Evolutionary conservation across 2,797 vertebrate genomes (phyloP).

Genomic region (Spinus pinus): DNA sequence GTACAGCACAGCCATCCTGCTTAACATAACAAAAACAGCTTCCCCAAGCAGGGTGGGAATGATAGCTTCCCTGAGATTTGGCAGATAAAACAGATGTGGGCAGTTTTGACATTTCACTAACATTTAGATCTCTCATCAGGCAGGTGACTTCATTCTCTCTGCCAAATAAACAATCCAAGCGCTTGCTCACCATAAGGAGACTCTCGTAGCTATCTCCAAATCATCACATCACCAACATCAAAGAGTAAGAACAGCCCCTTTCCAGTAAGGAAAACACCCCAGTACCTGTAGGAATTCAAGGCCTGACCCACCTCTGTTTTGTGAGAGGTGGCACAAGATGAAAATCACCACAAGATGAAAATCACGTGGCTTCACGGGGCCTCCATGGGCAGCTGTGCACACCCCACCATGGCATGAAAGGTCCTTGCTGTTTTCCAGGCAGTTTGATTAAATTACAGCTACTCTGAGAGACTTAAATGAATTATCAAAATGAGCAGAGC

Average conservation of each 20-base stretch:
- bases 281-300: background rate
- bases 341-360: background rate
- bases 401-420: accelerated
- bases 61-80: slow-evolving; percentile 17
- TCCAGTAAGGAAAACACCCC: background rate
- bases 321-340: background rate
- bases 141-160: slow-evolving; percentile 40
- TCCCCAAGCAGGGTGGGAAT: slow-evolving; percentile 8
- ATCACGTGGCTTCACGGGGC: accelerated
- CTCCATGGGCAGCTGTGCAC: background rate
- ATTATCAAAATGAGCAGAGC: background rate
- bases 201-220: background rate
- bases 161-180: slow-evolving; percentile 17
- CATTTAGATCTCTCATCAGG: slow-evolving; percentile 20
- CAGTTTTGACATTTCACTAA: slow-evolving; percentile 36
- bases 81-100: slow-evolving; percentile 24
- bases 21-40: slow-evolving; percentile 2
- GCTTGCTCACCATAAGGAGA: background rate
- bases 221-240: background rate
- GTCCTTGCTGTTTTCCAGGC: background rate
- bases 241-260: background rate
- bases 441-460: slow-evolving; percentile 8
- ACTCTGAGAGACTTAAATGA: background rate
- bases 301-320: background rate
- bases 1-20: background rate